Base-by-base conservation (phyloP, 2,888 invertebrate species). In the Esperia sulphurella region DNA sequence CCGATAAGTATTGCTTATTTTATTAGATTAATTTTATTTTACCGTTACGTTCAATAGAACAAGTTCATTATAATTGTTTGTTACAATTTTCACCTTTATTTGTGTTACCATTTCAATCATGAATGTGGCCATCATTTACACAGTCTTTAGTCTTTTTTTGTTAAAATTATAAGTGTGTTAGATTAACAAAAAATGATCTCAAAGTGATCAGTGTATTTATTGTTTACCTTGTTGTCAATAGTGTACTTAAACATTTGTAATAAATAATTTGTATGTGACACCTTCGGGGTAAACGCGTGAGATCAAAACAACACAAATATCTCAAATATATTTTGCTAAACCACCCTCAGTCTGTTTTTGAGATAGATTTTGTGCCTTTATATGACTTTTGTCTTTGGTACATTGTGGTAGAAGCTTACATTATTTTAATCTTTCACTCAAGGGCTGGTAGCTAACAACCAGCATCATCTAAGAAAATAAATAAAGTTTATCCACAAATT, bases 171-270 rank as follows among this genome's bases (percentile, higher is more conserved):
- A 81, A 77, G 71, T n/a, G 63, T 68, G 66, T 84, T 86, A 86
- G 83, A 77, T 65, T 85, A 84, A 81, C 76, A 45, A 63, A 78
- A 77, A 65, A 71, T 75, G 88, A 89, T 89, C 88, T 89, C 88
- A 88, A 85, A 75, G 82, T 79, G 88, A 86, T 89, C 88, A 88
- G 78, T 86, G 86, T 88, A 85, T 87, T 85, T 84, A 83, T 84
- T 81, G 73, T 83, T 85, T 79, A 76, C 76, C 77, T 73, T 82
- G 76, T 83, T 80, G 76, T 83, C 81, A 79, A 79, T 82, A 75
- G 75, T 75, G 86, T 88, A 87, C 86, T 87, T 88, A 87, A 84
- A 59, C 68, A 57, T 73, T 63, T 65, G 58, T 55, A 53, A 35
- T 35, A n/a, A 21, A 48, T 57, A 54, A 46, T 55, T 55, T 42